Percentiles rank a stretch among this genome's conserved stretches.
phyloP scores from a whole-genome alignment of 2,797 vertebrate genomes.

The Fistularia commersonii region DNA sequence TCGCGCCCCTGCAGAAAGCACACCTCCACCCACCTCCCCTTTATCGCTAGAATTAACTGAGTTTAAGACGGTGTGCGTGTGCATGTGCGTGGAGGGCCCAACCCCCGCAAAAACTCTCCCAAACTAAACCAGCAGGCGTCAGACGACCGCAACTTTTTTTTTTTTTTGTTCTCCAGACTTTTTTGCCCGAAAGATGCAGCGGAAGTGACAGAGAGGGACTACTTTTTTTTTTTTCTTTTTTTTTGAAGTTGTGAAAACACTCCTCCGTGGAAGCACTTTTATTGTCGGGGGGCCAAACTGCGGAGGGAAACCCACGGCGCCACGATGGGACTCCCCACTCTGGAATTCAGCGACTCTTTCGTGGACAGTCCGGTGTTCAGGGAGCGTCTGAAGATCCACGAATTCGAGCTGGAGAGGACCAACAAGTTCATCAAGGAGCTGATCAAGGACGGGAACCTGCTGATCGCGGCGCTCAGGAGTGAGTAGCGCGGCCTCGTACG shows the following conservation, averaged over 20 bases:
- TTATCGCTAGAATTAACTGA: no score
- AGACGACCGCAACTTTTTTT: conserved; percentile 38
- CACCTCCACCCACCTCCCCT: no score
- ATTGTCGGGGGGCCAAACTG: conserved; percentile 2
- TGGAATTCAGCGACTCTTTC: conserved; percentile 97
- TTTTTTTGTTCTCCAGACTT: no score
- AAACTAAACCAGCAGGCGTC: conserved; percentile 76
- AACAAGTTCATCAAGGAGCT: conserved; percentile 98
- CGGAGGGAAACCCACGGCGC: conserved; percentile 6
- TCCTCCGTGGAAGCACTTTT: no score
- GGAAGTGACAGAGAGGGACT: no score
- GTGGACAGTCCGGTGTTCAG: conserved; percentile 95
- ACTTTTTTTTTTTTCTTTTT: no score
- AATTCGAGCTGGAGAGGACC: conserved; percentile 91
- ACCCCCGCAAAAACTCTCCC: conserved; percentile 22
- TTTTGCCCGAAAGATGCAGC: no score
- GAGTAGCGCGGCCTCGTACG: no score
- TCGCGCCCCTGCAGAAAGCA: no score
- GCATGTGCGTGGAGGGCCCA: no score
- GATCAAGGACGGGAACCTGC: conserved; percentile 95
- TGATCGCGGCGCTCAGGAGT: conserved; percentile 91
- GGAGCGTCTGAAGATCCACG: conserved; percentile 92
- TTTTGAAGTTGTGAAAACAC: no score
- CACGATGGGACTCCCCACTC: conserved; percentile 90
- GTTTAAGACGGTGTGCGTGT: no score